Evolutionary conservation across 2,113 vertebrate species (phyloP).

Genomic region (Malurus elegans): DNA sequence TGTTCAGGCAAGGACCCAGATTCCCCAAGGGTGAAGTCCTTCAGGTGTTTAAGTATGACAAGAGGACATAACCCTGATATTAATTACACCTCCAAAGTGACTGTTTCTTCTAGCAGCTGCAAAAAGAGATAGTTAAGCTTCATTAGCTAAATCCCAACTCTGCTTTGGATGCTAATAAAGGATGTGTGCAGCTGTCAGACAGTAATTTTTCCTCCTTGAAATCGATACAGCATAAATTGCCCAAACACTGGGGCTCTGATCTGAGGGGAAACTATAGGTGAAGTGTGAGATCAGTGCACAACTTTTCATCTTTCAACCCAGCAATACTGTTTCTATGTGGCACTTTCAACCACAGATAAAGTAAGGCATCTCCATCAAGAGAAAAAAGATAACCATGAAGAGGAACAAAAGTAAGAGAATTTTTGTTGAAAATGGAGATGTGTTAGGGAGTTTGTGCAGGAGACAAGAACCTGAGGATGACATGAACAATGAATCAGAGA

Average conservation of each 20-base stretch:
- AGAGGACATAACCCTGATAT: not conserved
- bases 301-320: not conserved
- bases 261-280: not conserved
- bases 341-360: not conserved
- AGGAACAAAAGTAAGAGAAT: not conserved
- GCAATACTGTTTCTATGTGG: not conserved
- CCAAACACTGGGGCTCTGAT: not conserved
- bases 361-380: not conserved
- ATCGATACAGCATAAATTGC: constrained; percentile 38
- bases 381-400: not conserved
- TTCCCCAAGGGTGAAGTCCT: not conserved
- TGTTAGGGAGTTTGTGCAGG: not conserved
- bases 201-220: constrained; percentile 13
- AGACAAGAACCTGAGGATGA: not conserved
- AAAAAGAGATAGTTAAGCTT: constrained; percentile 27
- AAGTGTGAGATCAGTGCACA: not conserved
- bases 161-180: constrained; percentile 7
- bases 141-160: constrained; percentile 23
- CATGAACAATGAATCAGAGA: not conserved
- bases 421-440: not conserved
- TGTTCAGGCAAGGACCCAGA: not conserved
- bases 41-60: constrained; percentile 14
- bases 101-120: not conserved
- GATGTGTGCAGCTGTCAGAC: not conserved
- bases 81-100: not conserved